A percentile compares a stretch with the other conserved stretches of the same genome.
These are phyloP conservation scores for Mylabris sibirica DNA, from an alignment of 2,888 invertebrate genomes.

Conservation along the genomic window DNA sequence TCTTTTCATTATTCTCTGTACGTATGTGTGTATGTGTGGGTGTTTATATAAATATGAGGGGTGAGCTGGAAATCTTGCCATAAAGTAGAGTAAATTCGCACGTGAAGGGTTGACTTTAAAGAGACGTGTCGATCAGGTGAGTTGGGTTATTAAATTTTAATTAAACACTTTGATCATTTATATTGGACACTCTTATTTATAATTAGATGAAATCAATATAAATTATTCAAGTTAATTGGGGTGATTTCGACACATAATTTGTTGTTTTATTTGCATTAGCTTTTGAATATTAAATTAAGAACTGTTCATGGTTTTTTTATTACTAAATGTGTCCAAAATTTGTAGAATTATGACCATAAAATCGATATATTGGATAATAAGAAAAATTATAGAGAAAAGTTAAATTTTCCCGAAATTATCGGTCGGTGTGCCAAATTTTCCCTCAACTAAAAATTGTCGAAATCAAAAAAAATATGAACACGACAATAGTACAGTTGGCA, in stretches of 20 bases:
- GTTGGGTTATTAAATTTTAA: slow-evolving; percentile 18
- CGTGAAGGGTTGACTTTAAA: slow-evolving; percentile 10
- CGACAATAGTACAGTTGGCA: background rate
- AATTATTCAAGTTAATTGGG: background rate
- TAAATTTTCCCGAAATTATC: background rate
- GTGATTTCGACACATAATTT: too few species aligned
- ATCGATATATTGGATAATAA: background rate
- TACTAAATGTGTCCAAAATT: background rate
- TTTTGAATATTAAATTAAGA: too few species aligned
- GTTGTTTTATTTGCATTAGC: background rate
- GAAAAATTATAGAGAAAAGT: background rate
- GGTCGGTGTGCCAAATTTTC: background rate
- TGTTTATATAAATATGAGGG: slow-evolving; percentile 2
- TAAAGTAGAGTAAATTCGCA: slow-evolving; percentile 2
- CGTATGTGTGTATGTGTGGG: background rate
- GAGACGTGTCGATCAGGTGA: slow-evolving; percentile 29
- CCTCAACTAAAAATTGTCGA: background rate
- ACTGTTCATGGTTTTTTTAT: background rate
- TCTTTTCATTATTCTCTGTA: background rate
- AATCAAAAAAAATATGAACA: background rate
- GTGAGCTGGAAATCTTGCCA: background rate
- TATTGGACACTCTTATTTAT: background rate
- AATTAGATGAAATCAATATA: slow-evolving; percentile 3
- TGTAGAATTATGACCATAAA: background rate
- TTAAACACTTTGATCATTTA: background rate